Conservation (phyloP, 92 coral and sea anemone genomes). For the Isaurus tuberculatus region DNA sequence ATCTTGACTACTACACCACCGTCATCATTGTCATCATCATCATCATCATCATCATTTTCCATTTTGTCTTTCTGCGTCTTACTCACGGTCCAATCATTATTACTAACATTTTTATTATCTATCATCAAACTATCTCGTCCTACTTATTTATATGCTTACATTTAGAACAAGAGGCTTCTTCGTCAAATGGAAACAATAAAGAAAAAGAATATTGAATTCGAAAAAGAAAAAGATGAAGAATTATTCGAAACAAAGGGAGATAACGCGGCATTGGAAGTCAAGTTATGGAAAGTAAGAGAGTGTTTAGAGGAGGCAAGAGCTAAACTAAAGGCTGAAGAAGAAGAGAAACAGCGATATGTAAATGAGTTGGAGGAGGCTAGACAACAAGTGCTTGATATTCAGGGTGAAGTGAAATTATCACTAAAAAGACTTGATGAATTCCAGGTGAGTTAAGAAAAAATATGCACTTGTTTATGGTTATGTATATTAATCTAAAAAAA, state of each 20-base stretch:
- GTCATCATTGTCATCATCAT: too few species aligned
- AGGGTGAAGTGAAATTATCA: slow-evolving; percentile 66
- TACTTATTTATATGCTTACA: too few species aligned
- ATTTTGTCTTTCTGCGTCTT: too few species aligned
- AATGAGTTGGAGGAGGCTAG: slow-evolving; percentile 71
- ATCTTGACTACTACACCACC: not conserved
- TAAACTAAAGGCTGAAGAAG: slow-evolving; percentile 62
- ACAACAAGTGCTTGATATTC: slow-evolving; percentile 61
- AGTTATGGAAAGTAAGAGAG: slow-evolving; percentile 76
- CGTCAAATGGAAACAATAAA: slow-evolving; percentile 76
- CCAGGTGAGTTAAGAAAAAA: not conserved
- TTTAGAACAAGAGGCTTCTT: slow-evolving; percentile 61
- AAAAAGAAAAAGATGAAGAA: slow-evolving; percentile 78
- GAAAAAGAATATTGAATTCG: slow-evolving; percentile 75
- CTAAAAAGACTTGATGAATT: slow-evolving; percentile 69
- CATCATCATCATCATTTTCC: too few species aligned
- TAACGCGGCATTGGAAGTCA: slow-evolving; percentile 66
- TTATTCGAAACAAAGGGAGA: slow-evolving; percentile 73
- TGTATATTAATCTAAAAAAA: not conserved
- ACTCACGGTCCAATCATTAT: too few species aligned
- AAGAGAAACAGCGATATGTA: slow-evolving; percentile 69
- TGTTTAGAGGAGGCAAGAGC: slow-evolving; percentile 67
- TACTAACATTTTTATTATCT: too few species aligned
- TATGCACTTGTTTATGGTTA: not conserved
- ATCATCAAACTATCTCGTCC: too few species aligned